phyloP scores from a whole-genome alignment of 53 echinoderm and acorn worm genomes.

The Echinarachnius parma region DNA sequence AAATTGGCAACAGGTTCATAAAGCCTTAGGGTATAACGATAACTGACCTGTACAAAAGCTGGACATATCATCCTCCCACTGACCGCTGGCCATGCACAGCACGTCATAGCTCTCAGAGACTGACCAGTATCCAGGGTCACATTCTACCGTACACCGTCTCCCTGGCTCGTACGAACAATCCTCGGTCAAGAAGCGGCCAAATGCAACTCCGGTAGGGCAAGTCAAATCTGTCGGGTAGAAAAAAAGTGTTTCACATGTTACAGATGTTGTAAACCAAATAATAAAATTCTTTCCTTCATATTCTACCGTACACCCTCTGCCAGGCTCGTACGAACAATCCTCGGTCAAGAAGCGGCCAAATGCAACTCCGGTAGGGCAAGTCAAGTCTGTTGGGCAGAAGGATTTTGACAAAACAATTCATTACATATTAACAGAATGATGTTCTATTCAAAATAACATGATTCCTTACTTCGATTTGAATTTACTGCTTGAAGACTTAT shows the following conservation, averaged over 20 bases:
- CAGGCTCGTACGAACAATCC: constrained; percentile 22
- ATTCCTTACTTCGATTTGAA: no score
- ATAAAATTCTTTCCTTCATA: no score
- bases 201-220: background rate
- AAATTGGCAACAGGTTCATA: no score
- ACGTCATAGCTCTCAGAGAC: constrained; percentile 18
- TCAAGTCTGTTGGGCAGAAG: constrained; percentile 4
- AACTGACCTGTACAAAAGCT: constrained; percentile 38
- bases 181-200: constrained; percentile 18
- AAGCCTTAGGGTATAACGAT: no score
- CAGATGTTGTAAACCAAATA: no score
- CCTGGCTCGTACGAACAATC: constrained; percentile 30
- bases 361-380: constrained; percentile 2
- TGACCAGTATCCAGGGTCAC: constrained; percentile 45
- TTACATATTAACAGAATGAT: no score
- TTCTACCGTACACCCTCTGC: constrained; percentile 28
- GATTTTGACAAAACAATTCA: no score
- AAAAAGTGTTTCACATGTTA: no score
- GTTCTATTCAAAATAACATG: no score
- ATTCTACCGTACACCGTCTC: constrained; percentile 29
- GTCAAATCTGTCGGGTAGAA: constrained; percentile 10
- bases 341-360: constrained; percentile 21
- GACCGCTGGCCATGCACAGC: constrained; percentile 15
- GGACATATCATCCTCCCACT: constrained; percentile 32
- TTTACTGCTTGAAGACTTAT: no score